Base-by-base conservation (phyloP, 1,140 invertebrate genomes). In the Drosophila lowei region DNA sequence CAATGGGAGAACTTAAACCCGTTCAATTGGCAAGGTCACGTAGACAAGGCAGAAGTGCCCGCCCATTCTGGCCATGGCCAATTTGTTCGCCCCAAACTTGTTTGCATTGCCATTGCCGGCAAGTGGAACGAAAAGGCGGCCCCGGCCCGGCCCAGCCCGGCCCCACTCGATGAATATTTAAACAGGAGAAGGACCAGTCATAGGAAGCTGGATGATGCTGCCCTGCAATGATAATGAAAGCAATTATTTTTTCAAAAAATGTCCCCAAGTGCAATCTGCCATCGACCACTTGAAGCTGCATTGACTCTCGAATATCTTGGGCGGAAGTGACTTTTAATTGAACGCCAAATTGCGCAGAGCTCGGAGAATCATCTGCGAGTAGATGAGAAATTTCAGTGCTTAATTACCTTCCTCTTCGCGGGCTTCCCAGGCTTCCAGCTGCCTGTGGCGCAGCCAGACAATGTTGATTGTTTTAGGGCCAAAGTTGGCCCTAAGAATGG, bases 21-120 rank as follows among this genome's bases (percentile, higher is more conserved):
- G 52, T 66, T 73, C 64, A 65, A 80, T 80, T 80, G 77, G 65
- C 77, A 80, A 77, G 73, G 71, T 79, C 77, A 79, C 77, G 78
- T 81, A 62, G 44, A 58, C 50, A 3, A 11, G 62, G 3, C 16
- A 44, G 42, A 41, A 41, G 30, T 30, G 18, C 5, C 50, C 52
- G 57, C 43, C 57, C 48, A 46, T 76, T 76, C 64, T 59, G 47
- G 66, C 43, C 65, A 74, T 85, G 71, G 80, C 77, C 80, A 85
- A 85, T 85, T 85, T 85, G 77, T 81, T 63, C 81, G 81, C 58
- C 73, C 77, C 63, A 21, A 86, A 75, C 83, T 78, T 81, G 85
- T 86, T 86, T 86, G 81, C 81, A 81, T 79, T 67, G 59, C 28
- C n/a, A 18, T 50, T 48, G 67, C 5, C 30, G 21, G 23, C 23